A percentile compares a stretch with the other conserved stretches of the same genome.
phyloP scores from a whole-genome alignment of 2,113 vertebrate species.

The Nanger granti region DNA sequence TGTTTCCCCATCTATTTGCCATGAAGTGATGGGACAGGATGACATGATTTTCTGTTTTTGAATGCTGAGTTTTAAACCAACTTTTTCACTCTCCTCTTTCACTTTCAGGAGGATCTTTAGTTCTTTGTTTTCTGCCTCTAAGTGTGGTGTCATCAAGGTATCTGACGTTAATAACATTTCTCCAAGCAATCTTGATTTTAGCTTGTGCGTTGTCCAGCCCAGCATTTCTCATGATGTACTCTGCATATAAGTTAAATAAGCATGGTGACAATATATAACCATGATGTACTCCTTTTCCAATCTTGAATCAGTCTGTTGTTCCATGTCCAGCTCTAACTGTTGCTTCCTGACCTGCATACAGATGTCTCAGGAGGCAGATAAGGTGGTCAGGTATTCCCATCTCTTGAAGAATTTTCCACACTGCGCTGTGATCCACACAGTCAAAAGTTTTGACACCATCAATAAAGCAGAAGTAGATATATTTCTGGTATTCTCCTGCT shows the following conservation, averaged over 20 bases:
- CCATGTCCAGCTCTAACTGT: background rate
- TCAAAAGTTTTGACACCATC: background rate
- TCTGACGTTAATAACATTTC: background rate
- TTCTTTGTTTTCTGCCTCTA: background rate
- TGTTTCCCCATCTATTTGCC: background rate
- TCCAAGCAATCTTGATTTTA: background rate
- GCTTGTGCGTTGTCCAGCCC: background rate
- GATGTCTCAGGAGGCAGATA: background rate
- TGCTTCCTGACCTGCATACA: background rate
- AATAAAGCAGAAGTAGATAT: background rate
- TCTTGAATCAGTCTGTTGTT: background rate
- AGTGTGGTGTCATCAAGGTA: accelerated
- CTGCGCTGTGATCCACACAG: background rate
- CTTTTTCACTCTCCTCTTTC: background rate
- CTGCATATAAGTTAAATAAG: background rate
- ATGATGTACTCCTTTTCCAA: background rate
- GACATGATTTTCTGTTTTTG: background rate
- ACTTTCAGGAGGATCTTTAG: background rate
- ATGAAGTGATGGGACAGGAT: background rate
- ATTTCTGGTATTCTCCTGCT: background rate
- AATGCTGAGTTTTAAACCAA: background rate
- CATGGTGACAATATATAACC: background rate
- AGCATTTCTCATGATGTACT: background rate
- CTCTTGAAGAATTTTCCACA: background rate
- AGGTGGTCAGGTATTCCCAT: background rate